These are phyloP conservation scores for Drosophila mojavensis DNA, from an alignment of 1,140 invertebrate species.

Conservation along the genomic window DNA sequence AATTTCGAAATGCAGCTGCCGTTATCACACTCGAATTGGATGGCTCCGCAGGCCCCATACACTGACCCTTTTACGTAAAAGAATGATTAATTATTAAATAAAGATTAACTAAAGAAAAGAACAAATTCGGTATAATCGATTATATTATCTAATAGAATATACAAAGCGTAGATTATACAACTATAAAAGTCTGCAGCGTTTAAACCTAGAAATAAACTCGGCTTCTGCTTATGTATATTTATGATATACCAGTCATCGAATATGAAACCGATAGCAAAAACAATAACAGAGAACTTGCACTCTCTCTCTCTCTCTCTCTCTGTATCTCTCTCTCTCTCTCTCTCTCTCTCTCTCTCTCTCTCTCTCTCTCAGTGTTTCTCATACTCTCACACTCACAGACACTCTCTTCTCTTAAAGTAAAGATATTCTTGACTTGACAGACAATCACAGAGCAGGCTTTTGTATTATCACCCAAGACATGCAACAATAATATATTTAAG, in stretches of 20 bases:
- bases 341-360: not conserved
- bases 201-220: not conserved
- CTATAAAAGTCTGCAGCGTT: too few relatives aligned
- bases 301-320: not conserved
- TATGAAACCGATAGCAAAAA: not conserved
- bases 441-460: not conserved
- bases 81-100: not conserved
- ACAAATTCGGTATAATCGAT: too few relatives aligned
- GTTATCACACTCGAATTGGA: conserved; percentile 65
- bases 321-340: not conserved
- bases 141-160: too few relatives aligned
- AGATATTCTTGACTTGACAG: not conserved
- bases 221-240: not conserved
- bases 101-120: not conserved
- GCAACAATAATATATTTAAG: not conserved
- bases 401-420: conserved; percentile 3
- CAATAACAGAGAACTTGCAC: conserved; percentile 36
- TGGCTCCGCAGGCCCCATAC: conserved; percentile 27
- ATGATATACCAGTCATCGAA: not conserved
- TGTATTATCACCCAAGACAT: not conserved
- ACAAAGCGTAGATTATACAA: too few relatives aligned
- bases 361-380: not conserved
- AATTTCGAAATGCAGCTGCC: conserved; percentile 69
- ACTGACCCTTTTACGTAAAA: not conserved
- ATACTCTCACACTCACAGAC: not conserved